Base-by-base conservation (phyloP, 2,113 vertebrate genomes). In the Psittacula cyanocephala region DNA sequence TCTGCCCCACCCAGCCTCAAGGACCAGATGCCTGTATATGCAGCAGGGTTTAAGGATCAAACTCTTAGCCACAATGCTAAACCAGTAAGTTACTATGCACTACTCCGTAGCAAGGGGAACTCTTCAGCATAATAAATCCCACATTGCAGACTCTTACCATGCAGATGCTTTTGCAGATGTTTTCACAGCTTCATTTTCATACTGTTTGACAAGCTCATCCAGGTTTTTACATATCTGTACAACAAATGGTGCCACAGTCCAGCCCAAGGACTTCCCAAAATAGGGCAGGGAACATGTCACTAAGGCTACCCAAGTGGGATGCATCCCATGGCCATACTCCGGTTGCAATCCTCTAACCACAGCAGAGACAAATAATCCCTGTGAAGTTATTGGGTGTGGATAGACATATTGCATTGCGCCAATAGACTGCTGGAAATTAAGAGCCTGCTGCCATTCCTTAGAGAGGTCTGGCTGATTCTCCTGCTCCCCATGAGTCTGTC, bases 171-270 rank as follows among this genome's bases (percentile, higher is more conserved):
- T 99, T 69, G 96, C 96, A 39, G 97, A 98, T 9, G 95, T 41
- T 95, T 98, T 99, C 81, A 97, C 97, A 69, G 98, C 97, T 47
- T 99, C 99, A 4, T 98, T 98, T 74, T 99, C 99, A 25, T 99
- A 99, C 44, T 99, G 98, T 82, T 97, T 99, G 84, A 99, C 99
- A 52, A 99, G 98, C 14, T 99, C 99, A 13, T 99, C 99, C 97
- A 99, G 83, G 96, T 99, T 99, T 93, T 98, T 99, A 97, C 99
- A 99, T 94, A 99, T 99, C 97, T 99, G 99, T 65, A 97, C 97
- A 50, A 99, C 88, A 71, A 99, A 98, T 0, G 99, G 99, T 8
- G 99, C 98, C 92, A 99, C 98, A 0, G 99, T 99, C 98, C 99
- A 99, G 91, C 99, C 98, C 24, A 99, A 96, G 9, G 99, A 99